Evolutionary conservation across 2,113 vertebrate species (phyloP), one percentile per base, ranked within the genome.

Genomic region (Dolichotis patagonum): DNA sequence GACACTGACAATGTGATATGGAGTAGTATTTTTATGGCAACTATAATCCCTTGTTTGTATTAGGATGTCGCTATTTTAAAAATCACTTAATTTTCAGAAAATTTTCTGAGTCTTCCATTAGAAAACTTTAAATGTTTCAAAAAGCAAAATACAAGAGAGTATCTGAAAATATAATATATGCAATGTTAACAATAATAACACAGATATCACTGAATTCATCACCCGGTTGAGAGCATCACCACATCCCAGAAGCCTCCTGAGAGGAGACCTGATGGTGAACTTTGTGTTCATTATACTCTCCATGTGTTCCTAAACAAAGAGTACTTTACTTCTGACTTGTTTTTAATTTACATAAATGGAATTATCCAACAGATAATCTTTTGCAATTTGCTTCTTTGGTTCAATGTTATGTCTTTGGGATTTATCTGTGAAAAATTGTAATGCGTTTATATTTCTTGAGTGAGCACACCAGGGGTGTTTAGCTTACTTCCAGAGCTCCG

Each of bases 11-110:
- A 83, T 16, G 19, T 67, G 73, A 20, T 26, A 52, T 1, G 49
- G 22, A 63, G 7, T 26, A 49, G 30, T 65, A 67, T 28, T 88
- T 96, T 84, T 69, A 75, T 43, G 54, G 22, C 52, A 84, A 90
- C 38, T 82, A 49, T 30, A 71, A 16, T 41, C 30, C 54, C 52
- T 73, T 85, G 9, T 52, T 93, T 90, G 88, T 73, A 88, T 91
- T 58, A 81, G 54, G 32, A 73, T 7, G 14, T 24, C 49, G 43
- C 28, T 73, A 75, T 86, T 88, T 49, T 88, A 80, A 94, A 94
- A 91, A 41, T 43, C 32, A 75, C 46, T 65, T 67, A 82, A 19
- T 22, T 82, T 92, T 90, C 67, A 73, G 92, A 92, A 92, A 96
- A 82, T 67, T 38, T 60, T 13, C 77, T 88, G 75, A 65, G 19